phyloP scores from a whole-genome alignment of 1,140 invertebrate genomes.

The Choristoneura fumiferana region DNA sequence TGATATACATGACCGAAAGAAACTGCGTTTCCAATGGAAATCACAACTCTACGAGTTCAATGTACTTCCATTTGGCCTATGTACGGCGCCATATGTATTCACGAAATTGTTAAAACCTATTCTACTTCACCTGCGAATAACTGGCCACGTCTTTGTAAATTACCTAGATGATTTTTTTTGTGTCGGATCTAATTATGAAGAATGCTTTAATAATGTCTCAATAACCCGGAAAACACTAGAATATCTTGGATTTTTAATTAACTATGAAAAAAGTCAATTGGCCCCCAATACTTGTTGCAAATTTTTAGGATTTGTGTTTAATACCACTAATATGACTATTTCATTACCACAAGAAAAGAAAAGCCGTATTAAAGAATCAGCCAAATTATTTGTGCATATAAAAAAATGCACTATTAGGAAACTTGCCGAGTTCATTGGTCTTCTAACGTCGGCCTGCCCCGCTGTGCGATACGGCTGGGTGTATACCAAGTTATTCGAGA shows the following conservation, averaged over 20 bases:
- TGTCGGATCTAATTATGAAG: not conserved
- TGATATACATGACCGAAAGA: not conserved
- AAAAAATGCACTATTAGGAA: slow-evolving; percentile 17
- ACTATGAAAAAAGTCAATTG: slow-evolving; percentile 11
- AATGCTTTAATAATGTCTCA: slow-evolving; percentile 16
- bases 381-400: not conserved
- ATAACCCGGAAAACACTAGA: not conserved
- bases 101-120: slow-evolving; percentile 22
- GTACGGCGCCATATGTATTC: too few relatives aligned
- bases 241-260: slow-evolving; percentile 20
- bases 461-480: too few relatives aligned
- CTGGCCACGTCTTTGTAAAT: slow-evolving; percentile 13
- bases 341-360: slow-evolving; percentile 19
- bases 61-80: too few relatives aligned
- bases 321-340: slow-evolving; percentile 13
- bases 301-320: slow-evolving; percentile 21
- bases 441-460: too few relatives aligned
- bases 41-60: slow-evolving; percentile 16
- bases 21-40: slow-evolving; percentile 18
- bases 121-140: slow-evolving; percentile 7
- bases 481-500: too few relatives aligned
- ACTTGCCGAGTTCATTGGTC: slow-evolving; percentile 4
- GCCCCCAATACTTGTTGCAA: not conserved
- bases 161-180: slow-evolving; percentile 22
- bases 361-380: not conserved